Evolutionary conservation across 2,888 invertebrate species (phyloP).

Genomic region (Galeruca laticollis): DNA sequence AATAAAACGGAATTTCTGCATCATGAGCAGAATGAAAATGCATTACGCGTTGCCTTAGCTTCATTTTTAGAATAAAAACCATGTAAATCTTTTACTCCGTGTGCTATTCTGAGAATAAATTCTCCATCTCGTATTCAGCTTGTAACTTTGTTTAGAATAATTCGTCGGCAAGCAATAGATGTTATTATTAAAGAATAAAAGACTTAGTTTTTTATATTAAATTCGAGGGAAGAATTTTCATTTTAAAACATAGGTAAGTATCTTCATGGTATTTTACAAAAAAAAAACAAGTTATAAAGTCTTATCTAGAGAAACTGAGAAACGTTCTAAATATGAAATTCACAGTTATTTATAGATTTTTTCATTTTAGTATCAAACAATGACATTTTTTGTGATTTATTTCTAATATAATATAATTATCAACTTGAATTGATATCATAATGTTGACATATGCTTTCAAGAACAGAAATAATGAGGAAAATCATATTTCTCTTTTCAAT

Average conservation of each 20-base stretch:
- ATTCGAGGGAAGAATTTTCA: not conserved
- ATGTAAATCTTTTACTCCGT: not conserved
- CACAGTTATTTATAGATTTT: too few relatives aligned
- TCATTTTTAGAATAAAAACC: not conserved
- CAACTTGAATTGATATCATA: too few relatives aligned
- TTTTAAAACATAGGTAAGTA: not conserved
- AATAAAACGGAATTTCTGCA: not conserved
- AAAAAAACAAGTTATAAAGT: not conserved
- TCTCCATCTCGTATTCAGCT: not conserved
- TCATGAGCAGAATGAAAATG: conserved; percentile 2
- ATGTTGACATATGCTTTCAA: too few relatives aligned
- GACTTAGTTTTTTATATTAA: not conserved
- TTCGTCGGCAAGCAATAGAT: not conserved
- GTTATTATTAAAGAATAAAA: conserved; percentile 1
- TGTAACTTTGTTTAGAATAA: conserved; percentile 5
- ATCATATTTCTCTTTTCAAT: too few relatives aligned
- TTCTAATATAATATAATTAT: too few relatives aligned
- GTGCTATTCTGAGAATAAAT: not conserved
- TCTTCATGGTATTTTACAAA: not conserved
- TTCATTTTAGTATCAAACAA: too few relatives aligned
- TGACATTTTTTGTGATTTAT: too few relatives aligned
- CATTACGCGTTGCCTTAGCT: not conserved
- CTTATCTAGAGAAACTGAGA: too few relatives aligned
- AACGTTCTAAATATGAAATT: too few relatives aligned
- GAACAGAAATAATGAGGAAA: too few relatives aligned